These are phyloP conservation scores for Artemia franciscana DNA, from an alignment of 1,140 invertebrate genomes.

Conservation along the genomic window DNA sequence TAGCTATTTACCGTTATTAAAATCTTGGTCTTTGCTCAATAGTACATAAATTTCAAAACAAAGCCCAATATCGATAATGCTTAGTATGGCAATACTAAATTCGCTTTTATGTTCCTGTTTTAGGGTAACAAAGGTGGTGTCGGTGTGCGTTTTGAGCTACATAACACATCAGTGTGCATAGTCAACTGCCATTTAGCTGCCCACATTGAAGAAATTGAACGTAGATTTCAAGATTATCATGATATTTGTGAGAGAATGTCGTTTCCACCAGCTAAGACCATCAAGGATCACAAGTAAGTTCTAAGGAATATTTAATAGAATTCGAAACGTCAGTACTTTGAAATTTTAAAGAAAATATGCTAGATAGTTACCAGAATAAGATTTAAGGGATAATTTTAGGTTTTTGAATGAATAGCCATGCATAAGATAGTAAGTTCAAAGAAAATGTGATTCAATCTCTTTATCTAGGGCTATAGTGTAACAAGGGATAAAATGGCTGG, in stretches of 20 bases:
- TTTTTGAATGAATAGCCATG: too few relatives aligned
- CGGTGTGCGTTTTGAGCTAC: conserved; percentile 66
- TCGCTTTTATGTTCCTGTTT: too few relatives aligned
- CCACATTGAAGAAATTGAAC: conserved; percentile 78
- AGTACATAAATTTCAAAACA: too few relatives aligned
- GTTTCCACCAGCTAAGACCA: conserved; percentile 45
- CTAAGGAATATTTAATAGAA: not conserved
- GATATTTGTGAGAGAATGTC: conserved; percentile 54
- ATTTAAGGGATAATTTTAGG: too few relatives aligned
- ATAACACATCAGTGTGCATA: conserved; percentile 84
- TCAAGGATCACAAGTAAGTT: conserved; percentile 80
- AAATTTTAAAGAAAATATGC: not conserved
- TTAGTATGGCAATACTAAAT: too few relatives aligned
- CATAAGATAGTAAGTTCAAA: too few relatives aligned
- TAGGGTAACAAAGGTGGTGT: conserved; percentile 62
- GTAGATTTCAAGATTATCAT: conserved; percentile 84
- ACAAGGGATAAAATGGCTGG: too few relatives aligned
- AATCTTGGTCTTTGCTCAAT: too few relatives aligned
- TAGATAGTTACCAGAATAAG: not conserved
- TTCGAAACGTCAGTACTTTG: not conserved
- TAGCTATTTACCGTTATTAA: too few relatives aligned
- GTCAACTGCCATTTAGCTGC: conserved; percentile 94
- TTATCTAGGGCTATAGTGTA: too few relatives aligned
- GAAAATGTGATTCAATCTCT: too few relatives aligned
- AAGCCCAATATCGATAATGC: too few relatives aligned